These are phyloP conservation scores for Myotis pilosus DNA, from an alignment of 2,797 vertebrate species.

Conservation along the genomic window DNA sequence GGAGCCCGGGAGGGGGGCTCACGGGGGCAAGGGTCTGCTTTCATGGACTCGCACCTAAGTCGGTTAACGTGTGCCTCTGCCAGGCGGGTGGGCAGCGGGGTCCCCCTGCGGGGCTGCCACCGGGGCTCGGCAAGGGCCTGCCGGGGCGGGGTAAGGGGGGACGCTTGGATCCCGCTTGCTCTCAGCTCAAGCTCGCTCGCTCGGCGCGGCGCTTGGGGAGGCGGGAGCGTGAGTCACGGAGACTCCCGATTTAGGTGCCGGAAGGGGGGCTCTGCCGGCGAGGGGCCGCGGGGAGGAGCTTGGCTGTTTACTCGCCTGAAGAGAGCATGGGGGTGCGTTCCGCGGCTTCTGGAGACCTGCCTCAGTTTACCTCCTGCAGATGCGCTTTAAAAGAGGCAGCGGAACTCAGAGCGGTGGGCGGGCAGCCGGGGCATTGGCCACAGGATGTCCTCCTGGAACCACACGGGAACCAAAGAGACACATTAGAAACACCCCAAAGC, in stretches of 20 bases:
- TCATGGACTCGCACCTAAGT: background rate
- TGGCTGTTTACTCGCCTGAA: conserved; percentile 65
- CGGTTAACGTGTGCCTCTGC: background rate
- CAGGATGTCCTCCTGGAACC: background rate
- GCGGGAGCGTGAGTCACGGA: conserved; percentile 79
- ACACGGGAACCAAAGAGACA: background rate
- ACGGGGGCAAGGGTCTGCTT: background rate
- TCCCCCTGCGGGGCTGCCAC: background rate
- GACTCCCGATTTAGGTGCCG: conserved; percentile 78
- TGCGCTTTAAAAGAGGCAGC: background rate
- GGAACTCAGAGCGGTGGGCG: background rate
- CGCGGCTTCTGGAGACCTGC: background rate
- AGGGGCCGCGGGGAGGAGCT: conserved; percentile 56
- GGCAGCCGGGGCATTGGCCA: background rate
- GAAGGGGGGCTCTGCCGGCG: conserved; percentile 66
- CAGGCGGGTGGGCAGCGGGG: background rate
- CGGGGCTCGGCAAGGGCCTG: background rate
- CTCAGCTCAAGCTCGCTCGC: conserved; percentile 25
- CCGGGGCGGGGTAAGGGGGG: background rate
- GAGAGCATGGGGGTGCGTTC: conserved; percentile 34
- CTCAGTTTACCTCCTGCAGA: conserved; percentile 64
- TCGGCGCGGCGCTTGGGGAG: conserved; percentile 69
- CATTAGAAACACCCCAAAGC: conserved; percentile 29
- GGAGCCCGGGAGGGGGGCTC: background rate
- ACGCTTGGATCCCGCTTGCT: conserved; percentile 35